Percentiles rank a stretch among this genome's conserved stretches.
Conservation (phyloP, 1,140 invertebrate species). For the Hypothenemus hampei region DNA sequence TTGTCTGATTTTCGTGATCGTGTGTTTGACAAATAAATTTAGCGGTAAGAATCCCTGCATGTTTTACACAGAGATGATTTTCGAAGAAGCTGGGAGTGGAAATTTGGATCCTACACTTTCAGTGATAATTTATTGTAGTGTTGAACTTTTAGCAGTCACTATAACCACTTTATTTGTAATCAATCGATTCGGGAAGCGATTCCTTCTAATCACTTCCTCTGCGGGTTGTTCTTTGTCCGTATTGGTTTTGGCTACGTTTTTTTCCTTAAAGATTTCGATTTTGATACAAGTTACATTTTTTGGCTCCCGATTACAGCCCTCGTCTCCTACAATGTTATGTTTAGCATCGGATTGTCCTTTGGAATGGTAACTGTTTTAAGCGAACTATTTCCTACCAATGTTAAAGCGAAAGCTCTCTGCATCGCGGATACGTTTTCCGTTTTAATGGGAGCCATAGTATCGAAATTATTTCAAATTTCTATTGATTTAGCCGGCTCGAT, state of each 20-base stretch:
- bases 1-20: slow-evolving; percentile 49
- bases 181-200: slow-evolving; percentile 65
- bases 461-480: slow-evolving; percentile 65
- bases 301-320: slow-evolving; percentile 55
- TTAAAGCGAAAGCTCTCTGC: slow-evolving; percentile 63
- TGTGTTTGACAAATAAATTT: slow-evolving; percentile 60
- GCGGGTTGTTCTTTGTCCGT: slow-evolving; percentile 52
- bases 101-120: slow-evolving; percentile 43
- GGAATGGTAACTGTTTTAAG: slow-evolving; percentile 67
- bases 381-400: slow-evolving; percentile 67
- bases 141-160: slow-evolving; percentile 64
- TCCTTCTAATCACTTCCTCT: slow-evolving; percentile 60
- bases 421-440: slow-evolving; percentile 65
- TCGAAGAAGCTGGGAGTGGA: slow-evolving; percentile 48
- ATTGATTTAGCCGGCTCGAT: slow-evolving; percentile 51
- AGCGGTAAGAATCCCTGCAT: slow-evolving; percentile 60
- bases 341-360: slow-evolving; percentile 63
- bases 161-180: slow-evolving; percentile 64
- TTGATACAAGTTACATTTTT: slow-evolving; percentile 30
- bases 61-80: slow-evolving; percentile 59
- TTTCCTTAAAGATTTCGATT: slow-evolving; percentile 48
- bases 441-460: slow-evolving; percentile 66
- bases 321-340: slow-evolving; percentile 64
- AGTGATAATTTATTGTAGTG: slow-evolving; percentile 52
- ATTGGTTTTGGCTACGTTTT: slow-evolving; percentile 55